Evolutionary conservation across 2,888 invertebrate species (phyloP).

Genomic region (Erannis defoliaria): DNA sequence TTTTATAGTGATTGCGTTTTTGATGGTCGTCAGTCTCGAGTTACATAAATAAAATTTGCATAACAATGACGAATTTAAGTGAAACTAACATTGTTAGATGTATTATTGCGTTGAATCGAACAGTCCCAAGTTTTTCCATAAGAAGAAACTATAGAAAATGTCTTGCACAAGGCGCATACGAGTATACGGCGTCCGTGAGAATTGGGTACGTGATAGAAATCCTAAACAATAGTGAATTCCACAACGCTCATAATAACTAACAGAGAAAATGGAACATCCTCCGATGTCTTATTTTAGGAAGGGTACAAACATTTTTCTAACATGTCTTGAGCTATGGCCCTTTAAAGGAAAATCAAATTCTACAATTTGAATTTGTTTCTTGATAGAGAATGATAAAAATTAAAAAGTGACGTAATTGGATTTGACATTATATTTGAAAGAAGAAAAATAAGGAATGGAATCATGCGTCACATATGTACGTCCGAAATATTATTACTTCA

Average conservation of each 20-base stretch:
- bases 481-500: no score
- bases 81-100: slow-evolving; percentile 37
- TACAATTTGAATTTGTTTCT: no score
- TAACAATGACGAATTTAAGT: slow-evolving; percentile 42
- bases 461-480: no score
- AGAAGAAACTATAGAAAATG: slow-evolving; percentile 53
- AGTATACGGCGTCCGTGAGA: slow-evolving; percentile 66
- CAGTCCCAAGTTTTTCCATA: slow-evolving; percentile 43
- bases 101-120: slow-evolving; percentile 35
- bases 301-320: neutral
- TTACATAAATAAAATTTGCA: slow-evolving; percentile 26
- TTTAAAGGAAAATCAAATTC: no score
- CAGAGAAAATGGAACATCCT: slow-evolving; percentile 57
- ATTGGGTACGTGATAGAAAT: slow-evolving; percentile 79
- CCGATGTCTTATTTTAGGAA: slow-evolving; percentile 20
- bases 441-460: no score
- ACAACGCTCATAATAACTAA: slow-evolving; percentile 53
- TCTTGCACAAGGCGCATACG: slow-evolving; percentile 56
- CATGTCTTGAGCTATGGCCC: no score
- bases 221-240: slow-evolving; percentile 65
- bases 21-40: no score
- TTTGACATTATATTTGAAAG: no score
- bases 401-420: no score
- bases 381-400: no score
- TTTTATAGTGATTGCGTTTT: neutral